Evolutionary conservation across 2,888 invertebrate genomes (phyloP).

Genomic region (Cistogaster globosa): DNA sequence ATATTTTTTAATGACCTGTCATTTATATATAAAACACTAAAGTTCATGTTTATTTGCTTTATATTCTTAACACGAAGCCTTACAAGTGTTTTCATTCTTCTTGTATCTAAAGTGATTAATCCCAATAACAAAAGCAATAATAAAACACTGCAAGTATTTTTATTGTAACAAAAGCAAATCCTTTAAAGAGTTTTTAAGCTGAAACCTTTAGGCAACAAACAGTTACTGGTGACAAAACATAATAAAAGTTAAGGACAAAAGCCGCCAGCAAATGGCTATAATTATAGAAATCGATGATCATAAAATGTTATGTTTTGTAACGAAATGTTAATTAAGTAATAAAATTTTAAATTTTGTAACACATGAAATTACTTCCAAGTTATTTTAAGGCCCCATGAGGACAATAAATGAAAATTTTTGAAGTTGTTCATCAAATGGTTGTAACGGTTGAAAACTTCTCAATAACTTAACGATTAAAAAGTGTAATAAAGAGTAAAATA

Average conservation of each 20-base stretch:
- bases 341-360: too few species aligned
- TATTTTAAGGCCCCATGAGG: neutral
- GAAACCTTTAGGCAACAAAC: constrained; percentile 23
- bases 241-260: constrained; percentile 44
- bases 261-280: neutral
- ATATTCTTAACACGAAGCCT: constrained; percentile 27
- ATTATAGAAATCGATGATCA: constrained; percentile 35
- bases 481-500: too few species aligned
- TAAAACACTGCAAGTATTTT: neutral
- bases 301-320: constrained; percentile 5
- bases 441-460: neutral
- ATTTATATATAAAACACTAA: neutral
- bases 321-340: constrained; percentile 7
- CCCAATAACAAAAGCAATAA: constrained; percentile 18
- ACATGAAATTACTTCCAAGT: too few species aligned
- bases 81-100: constrained; percentile 44
- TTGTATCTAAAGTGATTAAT: constrained; percentile 46
- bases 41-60: neutral
- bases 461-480: too few species aligned
- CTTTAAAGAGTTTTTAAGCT: constrained; percentile 44
- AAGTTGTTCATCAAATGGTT: neutral
- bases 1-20: neutral
- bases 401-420: neutral
- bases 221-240: constrained; percentile 22
- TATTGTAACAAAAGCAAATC: constrained; percentile 4